These are phyloP conservation scores for Squalus acanthias DNA, from an alignment of 2,797 vertebrate genomes.

Conservation along the genomic window DNA sequence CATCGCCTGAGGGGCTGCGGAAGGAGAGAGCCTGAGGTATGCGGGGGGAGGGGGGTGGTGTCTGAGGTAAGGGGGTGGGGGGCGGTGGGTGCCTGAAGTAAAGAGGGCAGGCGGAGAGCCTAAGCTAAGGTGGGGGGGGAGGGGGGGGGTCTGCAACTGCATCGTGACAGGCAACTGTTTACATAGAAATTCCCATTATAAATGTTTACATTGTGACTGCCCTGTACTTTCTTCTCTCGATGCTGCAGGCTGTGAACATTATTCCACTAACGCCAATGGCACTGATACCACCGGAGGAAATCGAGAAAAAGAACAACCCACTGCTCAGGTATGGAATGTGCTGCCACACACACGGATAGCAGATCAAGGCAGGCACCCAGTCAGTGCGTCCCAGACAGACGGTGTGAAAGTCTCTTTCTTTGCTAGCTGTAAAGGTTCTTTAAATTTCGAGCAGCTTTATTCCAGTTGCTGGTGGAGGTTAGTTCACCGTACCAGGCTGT, in stretches of 20 bases:
- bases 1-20: neutral
- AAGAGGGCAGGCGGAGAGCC: neutral
- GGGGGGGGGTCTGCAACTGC: neutral
- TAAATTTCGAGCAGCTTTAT: neutral
- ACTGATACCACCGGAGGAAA: constrained; percentile 67
- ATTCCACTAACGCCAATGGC: constrained; percentile 71
- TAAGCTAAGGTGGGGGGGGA: neutral
- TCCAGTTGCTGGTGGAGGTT: neutral
- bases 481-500: neutral
- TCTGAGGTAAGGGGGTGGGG: too few relatives aligned
- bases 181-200: neutral
- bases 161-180: neutral
- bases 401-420: neutral
- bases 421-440: neutral
- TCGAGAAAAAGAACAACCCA: constrained; percentile 70
- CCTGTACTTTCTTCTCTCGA: neutral
- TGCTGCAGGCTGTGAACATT: constrained; percentile 55
- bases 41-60: too few relatives aligned
- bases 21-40: too few relatives aligned
- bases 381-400: neutral
- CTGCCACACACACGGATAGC: neutral
- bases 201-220: neutral
- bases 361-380: neutral
- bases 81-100: too few relatives aligned
- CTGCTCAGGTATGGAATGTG: constrained; percentile 67